Evolutionary conservation across 2,797 vertebrate species (phyloP).

Genomic region (Syngnathus acus): DNA sequence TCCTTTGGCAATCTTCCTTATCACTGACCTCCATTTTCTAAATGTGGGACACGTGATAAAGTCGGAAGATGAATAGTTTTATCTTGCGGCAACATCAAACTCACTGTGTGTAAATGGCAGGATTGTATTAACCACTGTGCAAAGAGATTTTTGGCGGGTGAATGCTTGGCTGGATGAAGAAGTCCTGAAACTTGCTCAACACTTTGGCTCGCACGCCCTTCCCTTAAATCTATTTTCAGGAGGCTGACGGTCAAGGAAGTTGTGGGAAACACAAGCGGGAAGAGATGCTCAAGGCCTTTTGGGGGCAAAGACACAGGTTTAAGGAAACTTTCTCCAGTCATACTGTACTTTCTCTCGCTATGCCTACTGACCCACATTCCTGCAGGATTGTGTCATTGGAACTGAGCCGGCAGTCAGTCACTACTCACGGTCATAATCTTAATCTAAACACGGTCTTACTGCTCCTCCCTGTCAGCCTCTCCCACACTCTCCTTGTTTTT

Average conservation of each 20-base stretch:
- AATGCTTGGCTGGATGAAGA: constrained; percentile 9
- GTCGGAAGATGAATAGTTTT: constrained; percentile 20
- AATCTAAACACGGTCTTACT: constrained; percentile 2
- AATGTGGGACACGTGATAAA: constrained; percentile 28
- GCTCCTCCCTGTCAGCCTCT: background rate
- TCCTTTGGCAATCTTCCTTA: constrained; percentile 29
- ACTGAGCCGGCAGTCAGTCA: constrained; percentile 18
- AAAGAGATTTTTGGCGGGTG: background rate
- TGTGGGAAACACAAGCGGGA: constrained; percentile 39
- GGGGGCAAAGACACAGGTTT: constrained; percentile 7
- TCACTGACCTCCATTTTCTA: constrained; percentile 41
- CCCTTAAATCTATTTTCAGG: constrained; percentile 45
- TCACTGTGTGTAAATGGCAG: constrained; percentile 20
- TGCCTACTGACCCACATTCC: constrained; percentile 68
- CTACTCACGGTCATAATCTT: constrained; percentile 5
- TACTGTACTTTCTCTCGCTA: constrained; percentile 37
- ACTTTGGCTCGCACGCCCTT: constrained; percentile 34
- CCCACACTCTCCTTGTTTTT: background rate
- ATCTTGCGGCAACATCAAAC: constrained; percentile 29
- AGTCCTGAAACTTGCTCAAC: constrained; percentile 44
- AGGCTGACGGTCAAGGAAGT: constrained; percentile 41
- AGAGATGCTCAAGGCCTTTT: constrained; percentile 15
- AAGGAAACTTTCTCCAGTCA: constrained; percentile 1
- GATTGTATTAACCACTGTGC: constrained; percentile 13
- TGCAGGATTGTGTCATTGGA: constrained; percentile 57